phyloP scores from a whole-genome alignment of 1,140 invertebrate genomes.

The Leucophenga varia region DNA sequence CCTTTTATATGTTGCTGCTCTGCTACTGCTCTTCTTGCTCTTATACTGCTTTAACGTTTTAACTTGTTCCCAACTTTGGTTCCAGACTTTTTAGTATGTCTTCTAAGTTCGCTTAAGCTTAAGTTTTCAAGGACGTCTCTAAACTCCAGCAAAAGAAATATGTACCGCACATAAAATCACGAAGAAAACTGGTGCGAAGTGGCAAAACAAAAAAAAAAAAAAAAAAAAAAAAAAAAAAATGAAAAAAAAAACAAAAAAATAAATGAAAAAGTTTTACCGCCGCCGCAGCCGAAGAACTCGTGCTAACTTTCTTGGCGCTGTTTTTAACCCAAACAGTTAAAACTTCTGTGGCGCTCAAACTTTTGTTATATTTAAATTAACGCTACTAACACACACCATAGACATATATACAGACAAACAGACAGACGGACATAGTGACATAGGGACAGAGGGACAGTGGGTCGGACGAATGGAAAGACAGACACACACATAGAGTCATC shows the following conservation, averaged over 20 bases:
- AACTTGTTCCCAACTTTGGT: no score
- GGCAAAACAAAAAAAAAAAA: slow-evolving; percentile 12
- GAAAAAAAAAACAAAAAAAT: slow-evolving; percentile 7
- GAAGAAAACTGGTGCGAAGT: slow-evolving; percentile 23
- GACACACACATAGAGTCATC: no score
- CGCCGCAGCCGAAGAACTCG: not conserved
- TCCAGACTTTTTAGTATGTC: no score
- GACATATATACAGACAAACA: not conserved
- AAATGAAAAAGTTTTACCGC: slow-evolving; percentile 23
- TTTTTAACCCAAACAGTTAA: no score
- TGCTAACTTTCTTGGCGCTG: no score
- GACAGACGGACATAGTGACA: not conserved
- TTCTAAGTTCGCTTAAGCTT: slow-evolving; percentile 7
- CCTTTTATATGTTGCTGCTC: no score
- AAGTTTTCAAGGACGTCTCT: slow-evolving; percentile 55
- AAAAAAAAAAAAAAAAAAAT: slow-evolving; percentile 3
- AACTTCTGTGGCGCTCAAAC: slow-evolving; percentile 9
- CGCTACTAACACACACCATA: no score
- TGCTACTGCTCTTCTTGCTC: no score
- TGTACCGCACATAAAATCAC: no score
- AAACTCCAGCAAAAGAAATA: slow-evolving; percentile 27
- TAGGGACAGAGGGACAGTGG: not conserved
- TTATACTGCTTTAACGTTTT: no score
- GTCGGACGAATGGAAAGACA: no score
- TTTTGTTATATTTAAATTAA: slow-evolving; percentile 43